Evolutionary conservation across 2,113 vertebrate genomes (phyloP).

Genomic region (Piliocolobus tephrosceles): DNA sequence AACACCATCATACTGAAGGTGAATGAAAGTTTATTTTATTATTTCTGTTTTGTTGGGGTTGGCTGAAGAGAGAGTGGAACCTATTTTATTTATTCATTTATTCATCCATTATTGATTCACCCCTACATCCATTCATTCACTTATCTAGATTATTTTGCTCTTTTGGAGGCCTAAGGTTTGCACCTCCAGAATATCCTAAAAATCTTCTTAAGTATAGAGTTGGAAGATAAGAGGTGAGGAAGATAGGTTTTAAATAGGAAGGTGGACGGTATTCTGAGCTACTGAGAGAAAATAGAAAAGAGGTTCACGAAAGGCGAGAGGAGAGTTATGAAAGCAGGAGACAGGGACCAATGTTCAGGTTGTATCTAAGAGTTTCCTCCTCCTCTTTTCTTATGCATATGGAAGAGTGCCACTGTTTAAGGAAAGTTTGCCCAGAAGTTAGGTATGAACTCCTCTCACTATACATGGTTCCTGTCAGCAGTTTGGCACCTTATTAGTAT

Average conservation of each 20-base stretch:
- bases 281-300: neutral
- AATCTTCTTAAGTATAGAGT: neutral
- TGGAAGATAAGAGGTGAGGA: neutral
- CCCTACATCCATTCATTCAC: neutral
- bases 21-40: neutral
- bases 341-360: neutral
- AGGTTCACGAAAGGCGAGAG: neutral
- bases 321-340: neutral
- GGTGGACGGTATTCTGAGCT: neutral
- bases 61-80: neutral
- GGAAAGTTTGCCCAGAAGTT: conserved; percentile 40
- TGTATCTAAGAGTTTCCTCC: neutral
- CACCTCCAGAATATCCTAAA: neutral
- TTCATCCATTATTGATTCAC: neutral
- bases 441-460: neutral
- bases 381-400: neutral
- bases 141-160: neutral
- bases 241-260: neutral
- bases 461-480: neutral
- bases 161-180: neutral
- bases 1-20: neutral
- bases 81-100: neutral
- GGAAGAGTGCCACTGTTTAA: neutral
- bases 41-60: neutral
- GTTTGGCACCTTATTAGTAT: conserved; percentile 37